Evolutionary conservation across 1,140 invertebrate genomes (phyloP).

Genomic region (Papilio dardanus): DNA sequence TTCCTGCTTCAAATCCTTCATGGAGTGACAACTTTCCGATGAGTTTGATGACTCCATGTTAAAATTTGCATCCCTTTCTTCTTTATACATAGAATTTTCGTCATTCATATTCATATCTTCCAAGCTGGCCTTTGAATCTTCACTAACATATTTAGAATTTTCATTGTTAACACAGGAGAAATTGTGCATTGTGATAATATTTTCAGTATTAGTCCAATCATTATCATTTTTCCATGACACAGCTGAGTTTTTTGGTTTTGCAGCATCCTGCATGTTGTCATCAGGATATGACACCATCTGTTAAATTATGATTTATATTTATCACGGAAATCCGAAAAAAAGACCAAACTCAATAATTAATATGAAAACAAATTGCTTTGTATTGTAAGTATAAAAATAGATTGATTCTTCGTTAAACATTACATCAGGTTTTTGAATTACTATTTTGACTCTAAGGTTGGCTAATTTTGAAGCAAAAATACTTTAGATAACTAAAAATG

Average conservation of each 20-base stretch:
- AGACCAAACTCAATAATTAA: background rate
- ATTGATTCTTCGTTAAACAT: background rate
- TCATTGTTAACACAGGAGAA: constrained; percentile 69
- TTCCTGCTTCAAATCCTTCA: constrained; percentile 74
- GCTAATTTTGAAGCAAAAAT: too few relatives aligned
- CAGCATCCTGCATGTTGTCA: constrained; percentile 72
- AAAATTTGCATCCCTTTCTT: constrained; percentile 75
- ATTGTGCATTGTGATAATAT: constrained; percentile 65
- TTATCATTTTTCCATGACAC: constrained; percentile 73
- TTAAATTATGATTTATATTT: constrained; percentile 44
- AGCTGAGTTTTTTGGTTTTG: constrained; percentile 74
- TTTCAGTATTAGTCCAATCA: constrained; percentile 73
- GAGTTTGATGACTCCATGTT: constrained; percentile 80
- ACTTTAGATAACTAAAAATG: too few relatives aligned
- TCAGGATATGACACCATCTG: constrained; percentile 77
- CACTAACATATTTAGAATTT: constrained; percentile 70
- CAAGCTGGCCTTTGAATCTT: constrained; percentile 77
- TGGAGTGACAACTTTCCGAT: constrained; percentile 76
- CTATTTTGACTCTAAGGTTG: too few relatives aligned
- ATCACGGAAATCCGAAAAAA: background rate
- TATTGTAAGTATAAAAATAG: background rate
- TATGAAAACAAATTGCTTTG: background rate
- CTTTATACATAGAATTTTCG: constrained; percentile 75
- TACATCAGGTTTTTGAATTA: background rate
- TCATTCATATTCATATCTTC: constrained; percentile 75